Evolutionary conservation across 2,888 invertebrate species (phyloP).

Genomic region (Strigamia maritima): DNA sequence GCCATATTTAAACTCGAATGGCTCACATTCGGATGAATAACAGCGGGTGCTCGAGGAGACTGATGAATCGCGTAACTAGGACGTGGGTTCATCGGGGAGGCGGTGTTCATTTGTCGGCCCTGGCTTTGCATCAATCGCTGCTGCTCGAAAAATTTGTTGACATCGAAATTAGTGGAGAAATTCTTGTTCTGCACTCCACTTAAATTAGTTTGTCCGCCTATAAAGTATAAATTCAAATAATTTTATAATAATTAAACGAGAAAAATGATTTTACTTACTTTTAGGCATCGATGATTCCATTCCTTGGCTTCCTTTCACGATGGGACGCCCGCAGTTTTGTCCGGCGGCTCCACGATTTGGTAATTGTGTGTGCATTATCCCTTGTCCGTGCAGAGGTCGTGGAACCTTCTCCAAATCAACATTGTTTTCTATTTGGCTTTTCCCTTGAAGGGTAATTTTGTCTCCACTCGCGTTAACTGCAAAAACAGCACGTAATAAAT

Average conservation of each 20-base stretch:
- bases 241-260: background rate
- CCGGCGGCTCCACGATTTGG: background rate
- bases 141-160: slow-evolving; percentile 29
- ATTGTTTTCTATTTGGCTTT: background rate
- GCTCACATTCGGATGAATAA: slow-evolving; percentile 11
- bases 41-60: background rate
- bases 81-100: background rate
- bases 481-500: background rate
- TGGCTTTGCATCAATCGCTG: slow-evolving; percentile 17
- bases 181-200: background rate
- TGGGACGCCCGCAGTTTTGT: background rate
- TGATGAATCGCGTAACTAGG: background rate
- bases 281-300: background rate
- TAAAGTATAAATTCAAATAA: background rate
- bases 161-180: background rate
- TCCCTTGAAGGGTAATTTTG: slow-evolving; percentile 4
- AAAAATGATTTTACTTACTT: background rate
- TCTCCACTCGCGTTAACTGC: background rate
- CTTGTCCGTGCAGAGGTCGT: slow-evolving; percentile 35
- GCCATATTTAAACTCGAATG: background rate
- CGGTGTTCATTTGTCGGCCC: background rate
- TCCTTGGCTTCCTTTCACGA: slow-evolving; percentile 34
- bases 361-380: slow-evolving; percentile 34
- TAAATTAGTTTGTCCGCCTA: slow-evolving; percentile 1
- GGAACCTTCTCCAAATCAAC: slow-evolving; percentile 6